phyloP scores from a whole-genome alignment of 2,797 vertebrate species.

The Pogonophryne albipinna region DNA sequence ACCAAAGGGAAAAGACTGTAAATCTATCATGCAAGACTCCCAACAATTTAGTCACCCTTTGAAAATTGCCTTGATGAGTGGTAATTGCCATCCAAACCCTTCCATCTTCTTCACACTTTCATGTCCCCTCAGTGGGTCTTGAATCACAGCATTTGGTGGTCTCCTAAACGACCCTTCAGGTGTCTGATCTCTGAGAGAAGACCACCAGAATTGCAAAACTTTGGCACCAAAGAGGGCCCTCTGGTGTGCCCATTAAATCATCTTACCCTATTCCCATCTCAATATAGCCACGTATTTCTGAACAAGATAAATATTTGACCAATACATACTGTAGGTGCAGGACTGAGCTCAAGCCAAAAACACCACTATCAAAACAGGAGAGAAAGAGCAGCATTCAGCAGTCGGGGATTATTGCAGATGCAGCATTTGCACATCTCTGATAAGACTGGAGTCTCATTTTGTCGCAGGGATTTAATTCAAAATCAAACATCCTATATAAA shows the following conservation, averaged over 20 bases:
- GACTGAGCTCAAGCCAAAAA: constrained; percentile 81
- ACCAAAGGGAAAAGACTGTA: constrained; percentile 65
- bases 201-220: constrained; percentile 84
- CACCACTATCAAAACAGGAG: constrained; percentile 73
- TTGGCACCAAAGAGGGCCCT: constrained; percentile 76
- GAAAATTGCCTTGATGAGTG: constrained; percentile 77
- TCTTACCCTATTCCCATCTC: constrained; percentile 82
- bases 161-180: constrained; percentile 75
- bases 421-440: constrained; percentile 69
- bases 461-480: constrained; percentile 50
- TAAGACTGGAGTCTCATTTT: constrained; percentile 64
- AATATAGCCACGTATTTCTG: constrained; percentile 84
- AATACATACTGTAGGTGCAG: constrained; percentile 84
- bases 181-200: constrained; percentile 77
- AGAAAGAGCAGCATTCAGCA: constrained; percentile 84
- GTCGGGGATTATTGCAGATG: constrained; percentile 75
- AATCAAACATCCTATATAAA: constrained; percentile 52
- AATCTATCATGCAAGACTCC: constrained; percentile 73
- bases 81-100: constrained; percentile 72
- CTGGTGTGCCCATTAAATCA: constrained; percentile 86
- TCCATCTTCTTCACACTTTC: constrained; percentile 78
- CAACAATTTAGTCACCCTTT: constrained; percentile 75
- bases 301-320: constrained; percentile 89
- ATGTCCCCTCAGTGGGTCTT: constrained; percentile 78
- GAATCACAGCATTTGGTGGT: constrained; percentile 76